Evolutionary conservation across 2,797 vertebrate species (phyloP), one percentile per base, ranked within the genome.

Genomic region (Xiphophorus birchmanni): DNA sequence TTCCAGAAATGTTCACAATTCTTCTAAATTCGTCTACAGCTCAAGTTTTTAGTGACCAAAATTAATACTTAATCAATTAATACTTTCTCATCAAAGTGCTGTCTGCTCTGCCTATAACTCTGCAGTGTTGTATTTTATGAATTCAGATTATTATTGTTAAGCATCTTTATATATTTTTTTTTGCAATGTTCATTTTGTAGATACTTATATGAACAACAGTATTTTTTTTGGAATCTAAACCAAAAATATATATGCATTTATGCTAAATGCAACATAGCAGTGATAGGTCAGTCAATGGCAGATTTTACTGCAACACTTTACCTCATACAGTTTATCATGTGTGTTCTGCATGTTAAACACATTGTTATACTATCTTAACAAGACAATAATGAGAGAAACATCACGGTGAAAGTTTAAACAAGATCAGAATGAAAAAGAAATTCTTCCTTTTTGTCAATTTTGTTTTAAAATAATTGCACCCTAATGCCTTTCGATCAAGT

Each of bases 401-500:
- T 12, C 26, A 67, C 35, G 7, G 48, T 45, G 37, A 56, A 1
- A 60, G 8, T 47, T 65, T 26, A 56, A 45, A 71, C 12, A 9
- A 23, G n/a, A 3, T 3, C 4, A 52, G 12, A 42, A n/a, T 72
- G 42, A 11, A 71, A 47, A 47, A 13, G 21, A 7, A 52, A 23
- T 54, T 26, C 40, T 29, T 67, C 37, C 23, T 35, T 10, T 10
- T 40, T 40, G 65, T 11, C 65, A 40, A n/a, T 48, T 76, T 50
- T 77, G 44, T 4, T 50, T 26, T 15, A 56, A 37, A 17, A 44
- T 12, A 78, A 44, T 67, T 44, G 32, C 40, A 75, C 80, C 78
- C 32, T 0, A 42, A 23, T 15, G 54, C 23, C 47, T 32, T 26
- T 47, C 12, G 18, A 50, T 48, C 2, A 11, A 82, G 54, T 32